phyloP scores from a whole-genome alignment of 2,888 invertebrate genomes.

The Cylindroiulus punctatus region DNA sequence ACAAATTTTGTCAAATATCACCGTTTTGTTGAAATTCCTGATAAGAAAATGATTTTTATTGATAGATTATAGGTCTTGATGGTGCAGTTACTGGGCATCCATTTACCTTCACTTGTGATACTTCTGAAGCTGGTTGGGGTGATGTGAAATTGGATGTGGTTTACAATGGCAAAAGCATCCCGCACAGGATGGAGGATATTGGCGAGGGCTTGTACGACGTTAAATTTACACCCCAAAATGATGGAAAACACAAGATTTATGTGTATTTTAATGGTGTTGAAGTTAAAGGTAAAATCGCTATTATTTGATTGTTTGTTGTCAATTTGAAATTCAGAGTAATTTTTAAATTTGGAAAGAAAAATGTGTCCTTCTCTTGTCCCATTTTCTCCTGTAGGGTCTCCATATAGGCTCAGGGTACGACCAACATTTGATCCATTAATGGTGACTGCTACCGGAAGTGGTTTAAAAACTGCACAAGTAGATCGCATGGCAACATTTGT shows the following conservation, averaged over 20 bases:
- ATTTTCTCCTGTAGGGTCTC: constrained; percentile 63
- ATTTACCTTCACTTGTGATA: constrained; percentile 83
- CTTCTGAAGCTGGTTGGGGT: constrained; percentile 84
- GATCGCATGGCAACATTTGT: constrained; percentile 72
- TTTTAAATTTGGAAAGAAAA: not conserved
- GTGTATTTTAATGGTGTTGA: constrained; percentile 94
- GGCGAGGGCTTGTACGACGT: constrained; percentile 71
- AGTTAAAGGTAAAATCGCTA: constrained; percentile 72
- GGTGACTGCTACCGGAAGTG: constrained; percentile 72
- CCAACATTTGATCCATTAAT: constrained; percentile 67
- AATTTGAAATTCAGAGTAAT: constrained; percentile 23
- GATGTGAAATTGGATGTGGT: constrained; percentile 90
- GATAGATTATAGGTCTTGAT: constrained; percentile 58
- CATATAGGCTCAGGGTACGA: constrained; percentile 63
- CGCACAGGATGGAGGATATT: constrained; percentile 82
- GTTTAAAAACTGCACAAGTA: constrained; percentile 72
- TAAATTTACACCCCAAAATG: constrained; percentile 70
- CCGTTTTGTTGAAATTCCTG: not conserved
- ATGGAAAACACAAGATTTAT: constrained; percentile 79
- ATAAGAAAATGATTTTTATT: not conserved
- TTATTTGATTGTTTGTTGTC: not conserved
- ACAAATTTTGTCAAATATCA: not conserved
- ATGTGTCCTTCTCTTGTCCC: no score
- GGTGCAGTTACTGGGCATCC: constrained; percentile 82
- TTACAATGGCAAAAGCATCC: constrained; percentile 85